Base-by-base conservation (phyloP, 1,140 invertebrate genomes). In the Mesaphorura yosii region DNA sequence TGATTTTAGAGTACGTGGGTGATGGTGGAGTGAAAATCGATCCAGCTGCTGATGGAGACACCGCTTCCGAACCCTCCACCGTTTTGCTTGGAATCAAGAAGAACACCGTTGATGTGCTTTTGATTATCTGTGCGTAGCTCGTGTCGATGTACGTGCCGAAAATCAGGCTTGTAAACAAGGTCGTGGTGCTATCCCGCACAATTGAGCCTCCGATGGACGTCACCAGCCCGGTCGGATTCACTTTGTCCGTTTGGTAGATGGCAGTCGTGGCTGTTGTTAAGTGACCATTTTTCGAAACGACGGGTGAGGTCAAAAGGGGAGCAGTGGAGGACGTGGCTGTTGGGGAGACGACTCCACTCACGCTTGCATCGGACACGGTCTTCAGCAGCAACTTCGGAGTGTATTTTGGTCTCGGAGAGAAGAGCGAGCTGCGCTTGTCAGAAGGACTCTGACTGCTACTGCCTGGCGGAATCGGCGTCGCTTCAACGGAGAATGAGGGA, bases 81-180 rank as follows among this genome's bases (percentile, higher is more conserved):
- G 42, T n/a, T 38, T 51, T 57, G 20, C 22, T 28, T 37, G 59
- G 53, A 0, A 53, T 49, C 6, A 65, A 39, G 46, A 62, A 61
- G 53, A 67, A 64, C 5, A 73, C 67, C 53, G 68, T 73, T 5
- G 71, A 72, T n/a, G 72, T 74, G 26, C 69, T 70, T 62, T 75
- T 69, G 42, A 74, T 69, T 15, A 76, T 60, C 60, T 75, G 73
- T 25, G 73, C 71, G 58, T 76, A 76, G 47, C 69, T 70, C n/a
- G 67, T 68, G 50, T 71, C 66, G 45, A 74, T 70, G 37, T 68
- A 70, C 4, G 74, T 75, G 7, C 74, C 74, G 58, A 70, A 71
- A n/a, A 75, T 66, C 12, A 73, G 66, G 1, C 73, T 73, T 1
- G 73, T 75, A 51, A 70, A 72, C 10, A 71, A 58, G 1, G 72